These are phyloP conservation scores for Ibidorhyncha struthersii DNA, from an alignment of 2,113 vertebrate genomes.

Conservation along the genomic window DNA sequence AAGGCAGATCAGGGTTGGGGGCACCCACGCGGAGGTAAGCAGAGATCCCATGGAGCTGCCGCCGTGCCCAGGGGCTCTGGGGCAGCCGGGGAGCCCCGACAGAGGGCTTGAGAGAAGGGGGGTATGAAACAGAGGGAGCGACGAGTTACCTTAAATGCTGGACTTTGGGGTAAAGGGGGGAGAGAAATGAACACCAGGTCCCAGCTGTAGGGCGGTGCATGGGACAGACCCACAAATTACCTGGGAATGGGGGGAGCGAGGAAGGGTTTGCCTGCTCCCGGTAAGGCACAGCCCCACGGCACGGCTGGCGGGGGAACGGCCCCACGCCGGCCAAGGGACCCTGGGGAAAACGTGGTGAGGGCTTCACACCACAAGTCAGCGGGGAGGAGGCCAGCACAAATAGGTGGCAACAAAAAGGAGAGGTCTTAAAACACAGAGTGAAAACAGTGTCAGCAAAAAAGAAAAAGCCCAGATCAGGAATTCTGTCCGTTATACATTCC, in stretches of 20 bases:
- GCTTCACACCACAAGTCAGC: not conserved
- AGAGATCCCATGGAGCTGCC: not conserved
- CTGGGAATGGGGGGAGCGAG: not conserved
- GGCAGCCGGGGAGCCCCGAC: not conserved
- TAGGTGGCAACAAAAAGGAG: not conserved
- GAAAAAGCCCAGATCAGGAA: not conserved
- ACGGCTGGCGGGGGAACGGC: not conserved
- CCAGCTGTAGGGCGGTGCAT: not conserved
- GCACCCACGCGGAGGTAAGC: not conserved
- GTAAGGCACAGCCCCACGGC: not conserved
- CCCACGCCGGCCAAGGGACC: accelerated
- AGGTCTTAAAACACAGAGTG: not conserved
- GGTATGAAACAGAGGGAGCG: not conserved
- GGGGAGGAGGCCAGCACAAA: not conserved
- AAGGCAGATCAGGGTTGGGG: too few species aligned
- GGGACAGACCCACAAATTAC: not conserved
- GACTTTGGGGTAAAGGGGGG: not conserved
- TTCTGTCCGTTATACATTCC: not conserved
- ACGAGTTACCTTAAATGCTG: too few species aligned
- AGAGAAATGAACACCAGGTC: not conserved
- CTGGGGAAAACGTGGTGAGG: not conserved
- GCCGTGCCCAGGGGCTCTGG: not conserved
- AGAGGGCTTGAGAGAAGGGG: not conserved
- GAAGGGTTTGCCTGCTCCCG: not conserved
- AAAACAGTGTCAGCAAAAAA: not conserved